phyloP scores from a whole-genome alignment of 2,113 vertebrate genomes.

The Ceyx melanurus region DNA sequence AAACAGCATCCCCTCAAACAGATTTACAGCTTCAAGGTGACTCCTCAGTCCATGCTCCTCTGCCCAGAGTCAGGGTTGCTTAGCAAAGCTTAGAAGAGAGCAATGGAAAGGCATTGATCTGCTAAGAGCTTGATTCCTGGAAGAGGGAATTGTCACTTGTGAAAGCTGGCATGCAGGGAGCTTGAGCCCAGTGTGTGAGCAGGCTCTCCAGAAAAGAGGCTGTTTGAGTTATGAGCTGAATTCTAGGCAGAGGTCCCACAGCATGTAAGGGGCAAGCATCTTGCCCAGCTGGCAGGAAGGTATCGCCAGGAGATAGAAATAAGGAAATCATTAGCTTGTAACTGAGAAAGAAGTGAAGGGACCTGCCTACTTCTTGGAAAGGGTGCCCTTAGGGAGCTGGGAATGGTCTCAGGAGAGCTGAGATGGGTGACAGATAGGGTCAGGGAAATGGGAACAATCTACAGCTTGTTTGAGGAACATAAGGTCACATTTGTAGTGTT shows the following conservation, averaged over 20 bases:
- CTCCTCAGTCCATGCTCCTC: not conserved
- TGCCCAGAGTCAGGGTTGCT: not conserved
- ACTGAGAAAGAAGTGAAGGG: not conserved
- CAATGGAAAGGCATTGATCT: not conserved
- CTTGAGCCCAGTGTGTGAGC: not conserved
- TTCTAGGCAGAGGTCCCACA: not conserved
- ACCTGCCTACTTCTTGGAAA: not conserved
- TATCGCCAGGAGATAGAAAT: not conserved
- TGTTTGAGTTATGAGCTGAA: not conserved
- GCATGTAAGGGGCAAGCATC: not conserved
- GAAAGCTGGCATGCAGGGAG: not conserved
- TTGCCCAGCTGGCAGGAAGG: not conserved
- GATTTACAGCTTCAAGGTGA: constrained; percentile 19
- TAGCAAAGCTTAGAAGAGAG: not conserved
- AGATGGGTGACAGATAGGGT: not conserved
- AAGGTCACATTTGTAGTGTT: constrained; percentile 18
- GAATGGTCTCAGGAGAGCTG: not conserved
- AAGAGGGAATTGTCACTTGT: not conserved
- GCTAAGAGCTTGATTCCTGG: not conserved
- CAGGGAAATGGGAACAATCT: not conserved
- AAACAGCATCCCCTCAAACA: constrained; percentile 13
- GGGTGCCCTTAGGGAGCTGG: not conserved
- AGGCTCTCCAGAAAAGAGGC: not conserved
- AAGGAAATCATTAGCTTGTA: not conserved
- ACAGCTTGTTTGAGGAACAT: constrained; percentile 31